phyloP scores from a whole-genome alignment of 2,888 invertebrate species.

The Micoletzkya japonica region DNA sequence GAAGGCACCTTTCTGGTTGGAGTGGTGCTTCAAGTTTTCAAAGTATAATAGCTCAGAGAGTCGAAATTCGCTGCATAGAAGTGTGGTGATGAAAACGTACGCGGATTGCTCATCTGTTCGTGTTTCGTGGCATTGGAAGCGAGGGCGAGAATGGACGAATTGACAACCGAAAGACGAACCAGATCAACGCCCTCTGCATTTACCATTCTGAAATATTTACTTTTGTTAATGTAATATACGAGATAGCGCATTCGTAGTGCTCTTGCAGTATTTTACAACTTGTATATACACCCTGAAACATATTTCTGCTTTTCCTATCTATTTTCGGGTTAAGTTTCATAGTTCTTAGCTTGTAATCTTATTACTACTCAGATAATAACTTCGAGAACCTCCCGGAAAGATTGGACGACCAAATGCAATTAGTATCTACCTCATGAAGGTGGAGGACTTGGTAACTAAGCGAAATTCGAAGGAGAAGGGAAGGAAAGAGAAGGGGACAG shows the following conservation, averaged over 20 bases:
- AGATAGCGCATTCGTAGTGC: too few relatives aligned
- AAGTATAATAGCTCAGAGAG: constrained; percentile 1
- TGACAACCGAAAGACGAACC: not conserved
- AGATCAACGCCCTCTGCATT: constrained; percentile 6
- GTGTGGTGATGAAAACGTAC: constrained; percentile 26
- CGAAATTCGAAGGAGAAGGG: constrained; percentile 61
- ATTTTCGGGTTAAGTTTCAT: too few relatives aligned
- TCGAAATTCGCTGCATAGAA: too few relatives aligned
- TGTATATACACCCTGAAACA: too few relatives aligned
- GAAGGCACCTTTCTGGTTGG: constrained; percentile 6
- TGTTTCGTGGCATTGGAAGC: constrained; percentile 50
- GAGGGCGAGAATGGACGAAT: not conserved
- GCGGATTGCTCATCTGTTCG: constrained; percentile 51
- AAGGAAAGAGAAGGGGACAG: constrained; percentile 58
- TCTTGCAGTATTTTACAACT: too few relatives aligned
- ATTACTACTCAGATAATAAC: too few relatives aligned
- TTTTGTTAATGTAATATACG: not conserved
- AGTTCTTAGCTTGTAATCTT: too few relatives aligned
- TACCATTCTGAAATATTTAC: not conserved
- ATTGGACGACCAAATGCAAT: too few relatives aligned
- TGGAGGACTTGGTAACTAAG: constrained; percentile 38
- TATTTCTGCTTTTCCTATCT: too few relatives aligned
- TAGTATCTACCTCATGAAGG: not conserved
- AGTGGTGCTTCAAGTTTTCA: too few relatives aligned
- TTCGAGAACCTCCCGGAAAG: too few relatives aligned